Evolutionary conservation across 2,888 invertebrate species (phyloP), one percentile per base, ranked within the genome.

Genomic region (Pterostichus niger): DNA sequence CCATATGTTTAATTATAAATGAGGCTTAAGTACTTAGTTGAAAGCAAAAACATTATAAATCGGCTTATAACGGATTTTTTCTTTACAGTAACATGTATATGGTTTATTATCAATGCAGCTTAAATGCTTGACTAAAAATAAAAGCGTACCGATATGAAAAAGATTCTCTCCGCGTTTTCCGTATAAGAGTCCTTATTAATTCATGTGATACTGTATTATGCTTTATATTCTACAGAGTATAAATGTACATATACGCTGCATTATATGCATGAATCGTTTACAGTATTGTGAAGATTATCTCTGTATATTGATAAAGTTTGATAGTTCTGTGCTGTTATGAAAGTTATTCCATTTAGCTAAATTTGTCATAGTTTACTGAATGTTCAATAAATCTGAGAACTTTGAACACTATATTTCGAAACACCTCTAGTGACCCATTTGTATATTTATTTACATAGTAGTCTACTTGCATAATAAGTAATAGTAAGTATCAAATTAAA

Each of bases 1-100:
- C 33, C 64, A 64, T 64, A 64, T 64, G 64, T 64, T 64, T 64
- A 64, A 64, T 64, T 64, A 64, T 64, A 64, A 64, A 64, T 64
- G 64, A 64, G 64, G 64, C 64, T 64, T 64, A 64, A 64, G 35
- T 64, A 64, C 64, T 64, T 64, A 64, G 35, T 31, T 64, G 64
- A 64, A 64, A 64, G 64, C 64, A 64, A 64, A 64, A 64, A 64
- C 64, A 64, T 33, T 35, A 64, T 35, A 64, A 64, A 64, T 64
- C 64, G 64, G 64, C 33, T 64, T 64, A 64, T 35, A 64, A 35
- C 64, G 64, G 64, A 64, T 64, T 64, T 64, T 35, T 64, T 11
- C 64, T 64, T 64, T 35, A n/a, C 31, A 24, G 17, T 35, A 33
- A 13, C 33, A 33, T 24, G 24, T 24, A 24, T 64, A 64, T 64